phyloP scores from a whole-genome alignment of 1,140 invertebrate species.

The Gonioctena quinquepunctata region DNA sequence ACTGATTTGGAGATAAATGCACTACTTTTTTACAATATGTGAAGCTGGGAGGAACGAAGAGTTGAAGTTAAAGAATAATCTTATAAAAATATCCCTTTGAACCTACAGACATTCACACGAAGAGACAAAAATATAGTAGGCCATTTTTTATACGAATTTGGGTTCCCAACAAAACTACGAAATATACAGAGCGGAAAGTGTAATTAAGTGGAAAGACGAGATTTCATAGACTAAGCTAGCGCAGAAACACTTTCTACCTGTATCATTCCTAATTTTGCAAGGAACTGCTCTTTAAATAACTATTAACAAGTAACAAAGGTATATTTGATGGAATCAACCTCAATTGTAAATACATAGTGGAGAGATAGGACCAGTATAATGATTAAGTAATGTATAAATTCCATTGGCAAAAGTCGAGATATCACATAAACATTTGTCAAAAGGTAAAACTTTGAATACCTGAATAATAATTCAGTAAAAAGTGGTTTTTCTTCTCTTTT shows the following conservation, averaged over 20 bases:
- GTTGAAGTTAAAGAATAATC: neutral
- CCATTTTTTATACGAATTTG: constrained; percentile 30
- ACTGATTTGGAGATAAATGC: neutral
- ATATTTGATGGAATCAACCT: neutral
- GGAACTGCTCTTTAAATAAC: neutral
- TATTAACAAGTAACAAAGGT: neutral
- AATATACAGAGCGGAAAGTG: constrained; percentile 14
- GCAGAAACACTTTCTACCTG: neutral
- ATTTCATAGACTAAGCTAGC: neutral
- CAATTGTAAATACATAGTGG: neutral
- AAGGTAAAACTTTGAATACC: no score
- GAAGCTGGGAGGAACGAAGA: neutral
- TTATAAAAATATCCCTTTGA: constrained; percentile 45
- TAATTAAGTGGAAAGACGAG: neutral
- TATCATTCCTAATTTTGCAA: constrained; percentile 1
- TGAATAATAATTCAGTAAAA: no score
- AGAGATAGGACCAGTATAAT: neutral
- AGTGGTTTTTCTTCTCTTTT: no score
- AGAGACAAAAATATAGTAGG: constrained; percentile 43
- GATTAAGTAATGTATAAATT: no score
- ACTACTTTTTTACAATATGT: neutral
- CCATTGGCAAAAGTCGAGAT: no score
- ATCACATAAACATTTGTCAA: no score
- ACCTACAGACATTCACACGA: constrained; percentile 35
- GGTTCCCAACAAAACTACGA: constrained; percentile 25